Evolutionary conservation across 2,797 vertebrate species (phyloP).

Genomic region (Microchirus variegatus): DNA sequence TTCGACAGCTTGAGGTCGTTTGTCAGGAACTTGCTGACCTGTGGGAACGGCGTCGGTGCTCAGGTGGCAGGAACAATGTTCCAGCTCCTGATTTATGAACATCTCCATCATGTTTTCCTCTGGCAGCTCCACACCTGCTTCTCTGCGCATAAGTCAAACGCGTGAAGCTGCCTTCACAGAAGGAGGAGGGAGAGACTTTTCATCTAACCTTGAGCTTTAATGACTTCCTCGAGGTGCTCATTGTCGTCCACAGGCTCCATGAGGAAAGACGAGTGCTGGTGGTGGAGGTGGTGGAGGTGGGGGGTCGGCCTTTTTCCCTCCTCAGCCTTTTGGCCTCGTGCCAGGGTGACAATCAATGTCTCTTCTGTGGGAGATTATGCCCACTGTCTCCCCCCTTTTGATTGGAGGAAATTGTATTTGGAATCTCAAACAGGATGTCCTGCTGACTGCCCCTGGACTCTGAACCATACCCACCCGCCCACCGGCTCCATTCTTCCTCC

Average conservation of each 20-base stretch:
- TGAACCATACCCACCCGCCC: slow-evolving; percentile 1
- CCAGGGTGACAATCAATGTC: slow-evolving; percentile 88
- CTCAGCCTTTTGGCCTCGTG: slow-evolving; percentile 78
- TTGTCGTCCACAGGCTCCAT: slow-evolving; percentile 60
- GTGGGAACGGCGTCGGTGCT: no score
- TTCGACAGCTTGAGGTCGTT: no score
- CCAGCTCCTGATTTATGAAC: no score
- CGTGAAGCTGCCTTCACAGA: no score
- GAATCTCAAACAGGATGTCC: slow-evolving; percentile 88
- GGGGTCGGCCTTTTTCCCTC: slow-evolving; percentile 52
- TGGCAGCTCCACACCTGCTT: no score
- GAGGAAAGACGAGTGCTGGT: background rate
- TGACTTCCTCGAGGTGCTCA: slow-evolving; percentile 78
- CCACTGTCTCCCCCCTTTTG: slow-evolving; percentile 75
- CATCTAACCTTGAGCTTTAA: slow-evolving; percentile 71
- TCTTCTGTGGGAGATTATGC: slow-evolving; percentile 85
- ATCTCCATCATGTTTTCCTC: no score
- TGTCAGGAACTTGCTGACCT: no score
- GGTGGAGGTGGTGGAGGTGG: no score
- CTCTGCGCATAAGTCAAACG: no score
- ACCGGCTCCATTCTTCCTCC: slow-evolving; percentile 43
- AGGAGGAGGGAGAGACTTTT: slow-evolving; percentile 37
- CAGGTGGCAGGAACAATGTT: no score
- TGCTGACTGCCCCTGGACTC: slow-evolving; percentile 76
- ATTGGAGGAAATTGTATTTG: slow-evolving; percentile 80